phyloP scores from a whole-genome alignment of 2,888 invertebrate species.

The Melanargia galathea region DNA sequence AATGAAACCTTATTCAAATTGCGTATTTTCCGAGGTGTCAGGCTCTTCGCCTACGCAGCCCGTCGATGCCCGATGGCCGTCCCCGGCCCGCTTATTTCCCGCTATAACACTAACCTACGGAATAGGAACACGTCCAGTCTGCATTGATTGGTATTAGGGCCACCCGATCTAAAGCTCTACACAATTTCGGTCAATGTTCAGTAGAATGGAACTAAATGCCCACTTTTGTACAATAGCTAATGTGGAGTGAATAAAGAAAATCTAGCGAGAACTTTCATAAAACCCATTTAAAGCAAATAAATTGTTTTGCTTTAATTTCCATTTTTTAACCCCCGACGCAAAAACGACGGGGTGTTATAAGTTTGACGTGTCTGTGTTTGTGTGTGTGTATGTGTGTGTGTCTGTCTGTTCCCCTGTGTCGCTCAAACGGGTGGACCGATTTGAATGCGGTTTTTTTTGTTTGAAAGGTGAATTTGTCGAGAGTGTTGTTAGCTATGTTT shows the following conservation, averaged over 20 bases:
- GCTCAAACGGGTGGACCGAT: no score
- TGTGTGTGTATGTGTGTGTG: no score
- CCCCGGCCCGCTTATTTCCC: conserved; percentile 35
- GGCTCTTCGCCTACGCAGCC: conserved; percentile 18
- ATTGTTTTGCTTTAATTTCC: no score
- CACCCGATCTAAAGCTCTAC: conserved; percentile 31
- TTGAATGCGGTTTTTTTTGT: no score
- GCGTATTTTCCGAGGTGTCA: conserved; percentile 28
- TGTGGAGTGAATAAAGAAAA: not conserved
- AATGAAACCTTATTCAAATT: not conserved
- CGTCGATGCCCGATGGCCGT: conserved; percentile 30
- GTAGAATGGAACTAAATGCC: conserved; percentile 1
- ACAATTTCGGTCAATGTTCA: conserved; percentile 17
- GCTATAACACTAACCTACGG: conserved; percentile 41
- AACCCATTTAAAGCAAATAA: no score
- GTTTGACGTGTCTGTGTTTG: no score
- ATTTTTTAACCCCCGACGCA: no score
- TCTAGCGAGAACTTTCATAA: not conserved
- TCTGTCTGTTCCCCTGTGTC: no score
- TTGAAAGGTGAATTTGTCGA: no score
- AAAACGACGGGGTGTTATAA: no score
- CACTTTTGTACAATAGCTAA: not conserved
- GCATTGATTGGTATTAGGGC: conserved; percentile 41
- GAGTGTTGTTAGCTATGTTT: no score
- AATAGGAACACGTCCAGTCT: conserved; percentile 43